These are phyloP conservation scores for Pollachius pollachius DNA, from an alignment of 2,113 vertebrate genomes.

Conservation along the genomic window DNA sequence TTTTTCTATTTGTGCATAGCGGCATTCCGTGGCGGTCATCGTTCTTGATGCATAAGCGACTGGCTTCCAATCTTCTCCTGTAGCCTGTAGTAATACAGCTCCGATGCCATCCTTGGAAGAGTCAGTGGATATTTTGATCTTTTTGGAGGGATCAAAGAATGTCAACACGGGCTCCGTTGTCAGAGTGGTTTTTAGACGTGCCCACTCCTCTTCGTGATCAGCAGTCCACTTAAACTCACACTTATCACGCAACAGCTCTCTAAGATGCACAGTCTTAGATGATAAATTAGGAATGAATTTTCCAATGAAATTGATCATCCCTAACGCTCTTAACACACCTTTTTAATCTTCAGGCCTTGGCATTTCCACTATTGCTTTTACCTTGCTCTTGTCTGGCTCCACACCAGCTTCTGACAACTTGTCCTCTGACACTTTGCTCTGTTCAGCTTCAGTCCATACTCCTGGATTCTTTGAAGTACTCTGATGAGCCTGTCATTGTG, in stretches of 20 bases:
- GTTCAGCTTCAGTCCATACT: conserved; percentile 24
- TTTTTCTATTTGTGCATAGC: conserved; percentile 30
- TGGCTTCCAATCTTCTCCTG: conserved; percentile 16
- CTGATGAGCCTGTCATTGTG: conserved; percentile 12
- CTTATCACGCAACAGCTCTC: neutral
- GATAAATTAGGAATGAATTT: conserved; percentile 7
- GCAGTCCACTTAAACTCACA: conserved; percentile 3
- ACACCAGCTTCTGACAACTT: conserved; percentile 5
- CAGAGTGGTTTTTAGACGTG: neutral
- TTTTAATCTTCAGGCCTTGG: conserved; percentile 12
- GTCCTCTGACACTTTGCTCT: conserved; percentile 15
- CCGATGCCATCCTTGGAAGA: conserved; percentile 27
- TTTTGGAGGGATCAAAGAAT: conserved; percentile 19
- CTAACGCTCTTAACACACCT: conserved; percentile 1
- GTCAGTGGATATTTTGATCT: conserved; percentile 15
- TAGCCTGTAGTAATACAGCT: neutral
- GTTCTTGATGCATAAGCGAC: conserved; percentile 28
- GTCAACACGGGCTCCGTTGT: conserved; percentile 12
- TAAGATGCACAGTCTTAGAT: neutral
- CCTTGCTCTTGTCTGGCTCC: conserved; percentile 13
- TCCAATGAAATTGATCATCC: conserved; percentile 21
- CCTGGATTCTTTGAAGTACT: conserved; percentile 1
- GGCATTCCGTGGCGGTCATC: conserved; percentile 13
- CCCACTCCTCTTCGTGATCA: conserved; percentile 28
- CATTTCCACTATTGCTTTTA: conserved; percentile 16